phyloP scores from a whole-genome alignment of 2,797 vertebrate genomes.

The Sardinella longiceps region DNA sequence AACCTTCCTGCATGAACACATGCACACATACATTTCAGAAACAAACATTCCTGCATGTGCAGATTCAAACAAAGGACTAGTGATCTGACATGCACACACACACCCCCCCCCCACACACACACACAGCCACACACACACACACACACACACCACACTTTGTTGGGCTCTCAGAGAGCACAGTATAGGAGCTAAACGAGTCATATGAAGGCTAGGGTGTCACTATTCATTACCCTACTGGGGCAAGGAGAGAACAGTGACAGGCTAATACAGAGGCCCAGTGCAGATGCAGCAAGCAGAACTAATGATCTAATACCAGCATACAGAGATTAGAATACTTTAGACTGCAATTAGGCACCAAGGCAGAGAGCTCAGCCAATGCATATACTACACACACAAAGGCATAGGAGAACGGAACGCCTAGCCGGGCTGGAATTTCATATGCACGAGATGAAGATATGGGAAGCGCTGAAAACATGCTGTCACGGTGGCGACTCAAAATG shows the following conservation, averaged over 20 bases:
- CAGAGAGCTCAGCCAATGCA: neutral
- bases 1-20: neutral
- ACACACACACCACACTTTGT: neutral
- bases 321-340: conserved; percentile 7
- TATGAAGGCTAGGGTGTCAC: conserved; percentile 15
- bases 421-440: conserved; percentile 28
- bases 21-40: neutral
- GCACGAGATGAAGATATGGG: conserved; percentile 27
- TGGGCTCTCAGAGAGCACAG: neutral
- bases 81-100: neutral
- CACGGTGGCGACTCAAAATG: conserved; percentile 38
- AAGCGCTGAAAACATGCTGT: conserved; percentile 10
- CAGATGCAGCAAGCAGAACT: conserved; percentile 20
- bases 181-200: neutral
- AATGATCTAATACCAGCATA: conserved; percentile 11
- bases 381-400: neutral
- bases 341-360: conserved; percentile 24
- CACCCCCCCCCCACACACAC: neutral
- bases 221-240: conserved; percentile 1
- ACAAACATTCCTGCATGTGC: neutral
- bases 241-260: conserved; percentile 9
- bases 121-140: neutral
- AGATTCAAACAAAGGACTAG: neutral
- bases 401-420: neutral
- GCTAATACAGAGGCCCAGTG: conserved; percentile 7